These are phyloP conservation scores for Terebella lapidaria DNA, from an alignment of 2,888 invertebrate species.

Conservation along the genomic window DNA sequence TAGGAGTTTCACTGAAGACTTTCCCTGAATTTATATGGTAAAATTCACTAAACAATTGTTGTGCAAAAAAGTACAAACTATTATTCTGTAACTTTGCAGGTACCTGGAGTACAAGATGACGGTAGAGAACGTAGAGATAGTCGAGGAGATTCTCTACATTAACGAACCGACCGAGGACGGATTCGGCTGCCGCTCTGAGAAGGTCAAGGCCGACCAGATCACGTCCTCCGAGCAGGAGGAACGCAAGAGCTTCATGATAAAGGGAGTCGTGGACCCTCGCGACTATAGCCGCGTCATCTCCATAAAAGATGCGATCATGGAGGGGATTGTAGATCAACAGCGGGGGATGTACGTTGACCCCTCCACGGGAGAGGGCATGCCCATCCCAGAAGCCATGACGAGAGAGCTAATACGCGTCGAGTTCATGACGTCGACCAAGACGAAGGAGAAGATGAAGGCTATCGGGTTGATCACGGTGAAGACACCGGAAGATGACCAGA, in stretches of 20 bases:
- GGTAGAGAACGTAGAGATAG: slow-evolving; percentile 22
- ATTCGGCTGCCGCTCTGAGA: slow-evolving; percentile 11
- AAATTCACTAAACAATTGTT: background rate
- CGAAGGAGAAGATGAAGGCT: slow-evolving; percentile 37
- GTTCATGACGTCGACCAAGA: slow-evolving; percentile 35
- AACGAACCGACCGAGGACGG: slow-evolving; percentile 13
- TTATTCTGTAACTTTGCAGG: slow-evolving; percentile 8
- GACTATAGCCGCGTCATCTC: slow-evolving; percentile 17
- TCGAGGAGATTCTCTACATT: slow-evolving; percentile 22
- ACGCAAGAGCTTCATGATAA: slow-evolving; percentile 19
- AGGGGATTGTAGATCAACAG: slow-evolving; percentile 22
- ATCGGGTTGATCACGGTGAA: slow-evolving; percentile 22
- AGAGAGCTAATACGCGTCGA: slow-evolving; percentile 39
- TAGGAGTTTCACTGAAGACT: background rate
- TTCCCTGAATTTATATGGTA: background rate
- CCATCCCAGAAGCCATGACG: slow-evolving; percentile 29
- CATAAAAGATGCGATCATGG: slow-evolving; percentile 21
- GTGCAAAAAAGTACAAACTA: background rate
- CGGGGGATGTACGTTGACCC: slow-evolving; percentile 18
- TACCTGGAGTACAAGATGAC: slow-evolving; percentile 27
- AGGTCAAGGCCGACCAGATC: slow-evolving; percentile 22
- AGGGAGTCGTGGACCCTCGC: slow-evolving; percentile 23
- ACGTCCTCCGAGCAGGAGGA: slow-evolving; percentile 18
- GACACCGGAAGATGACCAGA: slow-evolving; percentile 12
- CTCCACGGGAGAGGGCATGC: slow-evolving; percentile 12